phyloP scores from a whole-genome alignment of 1,140 invertebrate genomes.

The Cydia strobilella region DNA sequence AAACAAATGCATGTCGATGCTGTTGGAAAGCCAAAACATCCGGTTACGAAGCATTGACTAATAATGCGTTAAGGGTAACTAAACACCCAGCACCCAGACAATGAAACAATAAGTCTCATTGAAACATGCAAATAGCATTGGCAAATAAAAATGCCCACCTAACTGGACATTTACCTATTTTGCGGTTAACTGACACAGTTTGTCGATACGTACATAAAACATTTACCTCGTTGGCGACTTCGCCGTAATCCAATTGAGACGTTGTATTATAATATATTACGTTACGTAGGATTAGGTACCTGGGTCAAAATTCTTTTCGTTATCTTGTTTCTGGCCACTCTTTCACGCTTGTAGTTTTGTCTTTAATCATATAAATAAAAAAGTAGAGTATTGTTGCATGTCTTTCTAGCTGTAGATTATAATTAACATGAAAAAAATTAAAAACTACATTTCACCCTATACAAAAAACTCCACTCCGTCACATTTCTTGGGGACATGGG shows the following conservation, averaged over 20 bases:
- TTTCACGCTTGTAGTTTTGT: too few species aligned
- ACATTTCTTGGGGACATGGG: too few species aligned
- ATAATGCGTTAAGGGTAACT: conserved; percentile 61
- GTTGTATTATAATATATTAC: conserved; percentile 19
- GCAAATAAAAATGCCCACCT: neutral
- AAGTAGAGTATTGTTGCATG: too few species aligned
- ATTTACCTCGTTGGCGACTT: conserved; percentile 10
- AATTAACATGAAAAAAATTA: too few species aligned
- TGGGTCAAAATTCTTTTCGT: too few species aligned
- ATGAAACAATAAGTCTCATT: conserved; percentile 10
- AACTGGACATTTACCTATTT: conserved; percentile 8
- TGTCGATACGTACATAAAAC: conserved; percentile 9
- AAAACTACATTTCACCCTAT: too few species aligned
- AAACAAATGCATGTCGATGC: conserved; percentile 24
- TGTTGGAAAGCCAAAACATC: conserved; percentile 57
- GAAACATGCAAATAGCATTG: conserved; percentile 20
- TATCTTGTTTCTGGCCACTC: too few species aligned
- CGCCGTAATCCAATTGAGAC: conserved; percentile 26
- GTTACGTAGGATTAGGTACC: conserved; percentile 22
- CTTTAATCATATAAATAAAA: too few species aligned
- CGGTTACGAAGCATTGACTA: conserved; percentile 57
- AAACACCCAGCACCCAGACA: conserved; percentile 41
- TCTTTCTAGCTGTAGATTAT: too few species aligned
- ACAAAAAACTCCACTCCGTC: too few species aligned
- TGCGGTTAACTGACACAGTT: conserved; percentile 13